Conservation (phyloP, 2,888 invertebrate species). For the Habrosyne pyritoides region DNA sequence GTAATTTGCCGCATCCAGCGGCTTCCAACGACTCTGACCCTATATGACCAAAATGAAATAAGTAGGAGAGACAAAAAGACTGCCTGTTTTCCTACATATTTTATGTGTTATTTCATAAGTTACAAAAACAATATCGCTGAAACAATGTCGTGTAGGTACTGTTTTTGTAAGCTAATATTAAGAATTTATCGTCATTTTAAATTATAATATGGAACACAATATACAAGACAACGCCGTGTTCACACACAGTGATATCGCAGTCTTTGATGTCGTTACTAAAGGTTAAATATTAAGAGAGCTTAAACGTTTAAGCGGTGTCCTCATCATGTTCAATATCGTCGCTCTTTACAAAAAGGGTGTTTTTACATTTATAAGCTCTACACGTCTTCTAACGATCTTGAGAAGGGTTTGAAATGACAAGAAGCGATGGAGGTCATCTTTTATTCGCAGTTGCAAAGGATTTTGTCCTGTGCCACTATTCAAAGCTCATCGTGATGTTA, state of each 20-base stretch:
- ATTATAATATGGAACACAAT: background rate
- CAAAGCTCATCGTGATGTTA: slow-evolving; percentile 8
- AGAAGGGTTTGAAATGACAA: slow-evolving; percentile 62
- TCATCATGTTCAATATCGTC: slow-evolving; percentile 7
- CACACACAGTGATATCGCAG: background rate
- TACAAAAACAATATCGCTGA: no score
- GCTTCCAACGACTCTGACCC: no score
- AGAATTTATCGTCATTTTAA: background rate
- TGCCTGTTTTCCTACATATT: no score
- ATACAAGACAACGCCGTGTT: background rate
- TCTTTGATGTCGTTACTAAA: slow-evolving; percentile 2
- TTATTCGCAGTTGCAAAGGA: slow-evolving; percentile 50
- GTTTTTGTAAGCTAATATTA: no score
- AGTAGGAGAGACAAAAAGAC: no score
- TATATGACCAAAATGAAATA: no score
- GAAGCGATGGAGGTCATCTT: slow-evolving; percentile 55
- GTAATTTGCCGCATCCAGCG: no score
- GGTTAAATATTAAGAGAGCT: slow-evolving; percentile 7
- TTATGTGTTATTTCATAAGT: no score
- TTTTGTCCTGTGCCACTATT: slow-evolving; percentile 46
- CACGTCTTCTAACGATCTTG: slow-evolving; percentile 50
- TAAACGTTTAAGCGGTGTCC: slow-evolving; percentile 7
- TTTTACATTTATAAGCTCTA: slow-evolving; percentile 49
- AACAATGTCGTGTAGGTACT: no score
- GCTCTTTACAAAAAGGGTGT: slow-evolving; percentile 22